phyloP scores from a whole-genome alignment of 2,888 invertebrate genomes.

The Bombylius discolor region DNA sequence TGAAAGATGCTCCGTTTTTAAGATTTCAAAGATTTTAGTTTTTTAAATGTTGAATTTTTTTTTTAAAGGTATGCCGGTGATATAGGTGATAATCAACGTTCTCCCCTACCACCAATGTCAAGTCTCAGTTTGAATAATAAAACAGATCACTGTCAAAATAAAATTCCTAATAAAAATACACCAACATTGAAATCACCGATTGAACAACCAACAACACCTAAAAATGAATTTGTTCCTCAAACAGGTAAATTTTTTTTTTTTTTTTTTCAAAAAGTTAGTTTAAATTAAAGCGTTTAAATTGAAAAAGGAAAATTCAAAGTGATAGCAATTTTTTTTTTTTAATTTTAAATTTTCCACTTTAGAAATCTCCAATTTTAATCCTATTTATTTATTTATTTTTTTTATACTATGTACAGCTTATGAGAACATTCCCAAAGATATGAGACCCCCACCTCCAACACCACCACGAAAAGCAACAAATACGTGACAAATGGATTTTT shows the following conservation, averaged over 20 bases:
- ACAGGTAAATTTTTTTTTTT: conserved; percentile 21
- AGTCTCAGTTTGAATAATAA: conserved; percentile 33
- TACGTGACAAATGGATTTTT: conserved; percentile 33
- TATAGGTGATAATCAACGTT: conserved; percentile 36
- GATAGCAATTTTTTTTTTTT: neutral
- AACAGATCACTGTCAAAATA: conserved; percentile 14
- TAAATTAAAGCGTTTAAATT: too few species aligned
- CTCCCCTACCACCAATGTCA: conserved; percentile 36
- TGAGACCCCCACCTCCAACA: conserved; percentile 34
- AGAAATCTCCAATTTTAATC: too few species aligned
- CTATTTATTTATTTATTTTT: conserved; percentile 8
- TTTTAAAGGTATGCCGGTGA: conserved; percentile 33
- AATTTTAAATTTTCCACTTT: neutral
- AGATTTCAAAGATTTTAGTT: too few species aligned
- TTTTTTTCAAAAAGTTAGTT: too few species aligned
- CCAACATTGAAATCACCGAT: conserved; percentile 14
- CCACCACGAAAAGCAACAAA: conserved; percentile 36
- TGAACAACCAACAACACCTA: conserved; percentile 12
- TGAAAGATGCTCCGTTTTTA: too few species aligned
- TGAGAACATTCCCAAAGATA: conserved; percentile 39
- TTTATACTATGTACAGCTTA: conserved; percentile 29
- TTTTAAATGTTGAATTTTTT: neutral
- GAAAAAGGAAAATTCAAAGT: too few species aligned
- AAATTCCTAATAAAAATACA: conserved; percentile 7
- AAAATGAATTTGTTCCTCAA: conserved; percentile 18